These are phyloP conservation scores for Hanleya hanleyi DNA, from an alignment of 2,888 invertebrate genomes.

Conservation along the genomic window DNA sequence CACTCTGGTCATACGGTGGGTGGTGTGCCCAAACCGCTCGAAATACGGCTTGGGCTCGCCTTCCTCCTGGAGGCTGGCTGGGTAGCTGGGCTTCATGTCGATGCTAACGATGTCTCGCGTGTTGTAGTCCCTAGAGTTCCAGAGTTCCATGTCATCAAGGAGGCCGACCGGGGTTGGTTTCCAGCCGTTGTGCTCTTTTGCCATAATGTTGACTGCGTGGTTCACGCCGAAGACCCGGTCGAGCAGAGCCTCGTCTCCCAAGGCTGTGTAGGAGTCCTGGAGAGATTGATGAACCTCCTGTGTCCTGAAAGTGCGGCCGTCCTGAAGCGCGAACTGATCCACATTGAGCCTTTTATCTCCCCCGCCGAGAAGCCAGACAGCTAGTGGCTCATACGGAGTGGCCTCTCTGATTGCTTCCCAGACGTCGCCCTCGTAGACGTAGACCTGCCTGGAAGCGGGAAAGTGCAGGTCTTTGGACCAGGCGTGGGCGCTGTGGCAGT, in stretches of 20 bases:
- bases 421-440: constrained; percentile 19
- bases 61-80: neutral
- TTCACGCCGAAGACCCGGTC: constrained; percentile 7
- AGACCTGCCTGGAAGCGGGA: no score
- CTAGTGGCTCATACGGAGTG: constrained; percentile 9
- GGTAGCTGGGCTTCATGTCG: constrained; percentile 14
- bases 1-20: constrained; percentile 12
- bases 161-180: constrained; percentile 9
- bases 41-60: constrained; percentile 18
- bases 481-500: constrained; percentile 20
- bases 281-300: constrained; percentile 4
- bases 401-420: constrained; percentile 22
- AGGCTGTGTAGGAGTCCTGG: neutral
- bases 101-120: neutral
- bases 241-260: neutral
- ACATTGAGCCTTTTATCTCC: constrained; percentile 6
- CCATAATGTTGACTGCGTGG: constrained; percentile 12
- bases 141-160: constrained; percentile 1
- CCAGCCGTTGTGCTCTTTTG: constrained; percentile 13
- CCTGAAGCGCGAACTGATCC: constrained; percentile 22
- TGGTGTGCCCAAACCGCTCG: constrained; percentile 19
- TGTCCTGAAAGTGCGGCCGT: constrained; percentile 11
- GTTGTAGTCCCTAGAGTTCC: constrained; percentile 5
- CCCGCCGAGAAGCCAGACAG: constrained; percentile 15
- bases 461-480: no score